phyloP scores from a whole-genome alignment of 2,797 vertebrate genomes.

The Tangara arthus region DNA sequence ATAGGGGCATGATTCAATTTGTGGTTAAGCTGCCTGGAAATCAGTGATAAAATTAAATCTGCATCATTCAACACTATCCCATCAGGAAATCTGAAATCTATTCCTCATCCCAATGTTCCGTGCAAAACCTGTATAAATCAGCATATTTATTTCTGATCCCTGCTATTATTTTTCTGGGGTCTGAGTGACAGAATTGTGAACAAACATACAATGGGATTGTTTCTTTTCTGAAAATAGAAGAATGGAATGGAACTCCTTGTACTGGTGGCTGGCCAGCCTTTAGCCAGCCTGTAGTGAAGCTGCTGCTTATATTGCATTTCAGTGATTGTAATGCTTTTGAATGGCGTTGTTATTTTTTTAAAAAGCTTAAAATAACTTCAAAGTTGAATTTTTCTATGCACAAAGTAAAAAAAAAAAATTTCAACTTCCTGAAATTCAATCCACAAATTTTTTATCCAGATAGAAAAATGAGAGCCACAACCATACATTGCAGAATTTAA shows the following conservation, averaged over 20 bases:
- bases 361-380: background rate
- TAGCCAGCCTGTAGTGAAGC: background rate
- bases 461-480: background rate
- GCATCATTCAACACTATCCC: background rate
- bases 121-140: background rate
- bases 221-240: background rate
- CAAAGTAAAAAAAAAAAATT: background rate
- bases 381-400: background rate
- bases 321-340: background rate
- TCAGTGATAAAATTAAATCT: background rate
- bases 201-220: background rate
- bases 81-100: background rate
- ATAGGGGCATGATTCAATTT: background rate
- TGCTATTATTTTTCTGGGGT: background rate
- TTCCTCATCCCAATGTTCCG: background rate
- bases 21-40: background rate
- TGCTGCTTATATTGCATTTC: background rate
- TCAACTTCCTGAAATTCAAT: background rate
- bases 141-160: background rate
- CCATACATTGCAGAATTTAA: background rate
- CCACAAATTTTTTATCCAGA: background rate
- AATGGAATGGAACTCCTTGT: background rate
- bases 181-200: background rate
- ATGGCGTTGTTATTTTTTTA: rapidly evolving
- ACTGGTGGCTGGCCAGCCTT: background rate